These are phyloP conservation scores for Anthoscopus minutus DNA, from an alignment of 2,113 vertebrate genomes.

Conservation along the genomic window DNA sequence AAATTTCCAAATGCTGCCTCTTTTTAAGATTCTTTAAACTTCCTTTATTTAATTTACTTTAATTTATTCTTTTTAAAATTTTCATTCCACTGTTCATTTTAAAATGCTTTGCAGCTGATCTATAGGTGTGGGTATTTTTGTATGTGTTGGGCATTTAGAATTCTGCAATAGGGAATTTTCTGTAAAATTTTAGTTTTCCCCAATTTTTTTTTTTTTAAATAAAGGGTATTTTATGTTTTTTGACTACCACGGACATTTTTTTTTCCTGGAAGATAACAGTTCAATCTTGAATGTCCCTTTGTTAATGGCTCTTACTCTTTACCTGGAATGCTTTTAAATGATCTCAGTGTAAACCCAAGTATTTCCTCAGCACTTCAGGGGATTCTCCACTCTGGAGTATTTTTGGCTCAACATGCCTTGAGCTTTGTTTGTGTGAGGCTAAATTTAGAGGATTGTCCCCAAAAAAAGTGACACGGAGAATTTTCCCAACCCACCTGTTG, in stretches of 20 bases:
- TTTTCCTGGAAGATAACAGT: neutral
- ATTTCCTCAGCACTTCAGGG: neutral
- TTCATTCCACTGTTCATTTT: neutral
- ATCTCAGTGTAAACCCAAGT: neutral
- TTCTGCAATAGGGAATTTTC: neutral
- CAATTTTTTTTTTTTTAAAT: neutral
- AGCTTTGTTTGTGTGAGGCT: neutral
- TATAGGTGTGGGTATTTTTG: neutral
- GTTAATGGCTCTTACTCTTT: neutral
- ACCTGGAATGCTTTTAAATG: neutral
- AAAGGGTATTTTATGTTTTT: neutral
- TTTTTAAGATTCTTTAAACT: neutral
- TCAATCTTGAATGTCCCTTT: neutral
- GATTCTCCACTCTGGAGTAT: neutral
- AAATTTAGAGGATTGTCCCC: neutral
- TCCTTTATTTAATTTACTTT: neutral
- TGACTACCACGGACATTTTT: neutral
- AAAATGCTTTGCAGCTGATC: neutral
- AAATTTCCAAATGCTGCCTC: neutral
- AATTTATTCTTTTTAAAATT: too few relatives aligned
- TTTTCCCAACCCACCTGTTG: neutral
- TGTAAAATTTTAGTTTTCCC: neutral
- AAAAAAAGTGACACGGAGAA: neutral
- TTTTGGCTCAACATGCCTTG: neutral
- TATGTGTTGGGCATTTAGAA: neutral